These are phyloP conservation scores for Corynorhinus townsendii DNA, from an alignment of 2,113 vertebrate genomes.

Conservation along the genomic window DNA sequence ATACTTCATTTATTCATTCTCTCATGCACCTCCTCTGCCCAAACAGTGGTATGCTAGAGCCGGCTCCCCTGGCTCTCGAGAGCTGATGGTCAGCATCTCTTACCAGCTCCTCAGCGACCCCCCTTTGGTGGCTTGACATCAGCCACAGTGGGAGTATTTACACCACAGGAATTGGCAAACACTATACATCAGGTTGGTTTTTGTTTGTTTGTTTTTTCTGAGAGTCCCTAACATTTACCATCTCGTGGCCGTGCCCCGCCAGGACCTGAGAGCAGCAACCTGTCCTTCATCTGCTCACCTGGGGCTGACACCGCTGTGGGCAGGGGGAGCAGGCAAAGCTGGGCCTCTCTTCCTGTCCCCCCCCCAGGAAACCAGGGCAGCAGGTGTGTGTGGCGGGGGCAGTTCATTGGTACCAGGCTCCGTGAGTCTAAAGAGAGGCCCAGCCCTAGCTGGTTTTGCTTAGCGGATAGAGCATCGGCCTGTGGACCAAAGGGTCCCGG, in stretches of 20 bases:
- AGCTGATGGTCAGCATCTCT: not conserved
- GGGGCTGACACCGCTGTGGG: not conserved
- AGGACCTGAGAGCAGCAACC: not conserved
- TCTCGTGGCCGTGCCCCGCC: not conserved
- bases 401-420: not conserved
- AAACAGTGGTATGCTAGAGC: not conserved
- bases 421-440: too few relatives aligned
- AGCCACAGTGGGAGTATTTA: not conserved
- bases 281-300: accelerated
- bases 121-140: not conserved
- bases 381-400: not conserved
- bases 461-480: too few relatives aligned
- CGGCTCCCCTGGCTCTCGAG: accelerated
- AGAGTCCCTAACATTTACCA: not conserved
- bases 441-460: not conserved
- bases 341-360: not conserved
- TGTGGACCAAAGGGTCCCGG: too few relatives aligned
- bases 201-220: not conserved
- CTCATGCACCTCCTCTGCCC: not conserved
- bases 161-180: not conserved
- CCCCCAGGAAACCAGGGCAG: not conserved
- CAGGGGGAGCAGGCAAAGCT: not conserved
- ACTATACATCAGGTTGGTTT: too few relatives aligned
- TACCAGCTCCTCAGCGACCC: not conserved
- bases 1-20: not conserved